Evolutionary conservation across 1,140 invertebrate genomes (phyloP), one percentile per base, ranked within the genome.

Genomic region (Paracyclopina nana): DNA sequence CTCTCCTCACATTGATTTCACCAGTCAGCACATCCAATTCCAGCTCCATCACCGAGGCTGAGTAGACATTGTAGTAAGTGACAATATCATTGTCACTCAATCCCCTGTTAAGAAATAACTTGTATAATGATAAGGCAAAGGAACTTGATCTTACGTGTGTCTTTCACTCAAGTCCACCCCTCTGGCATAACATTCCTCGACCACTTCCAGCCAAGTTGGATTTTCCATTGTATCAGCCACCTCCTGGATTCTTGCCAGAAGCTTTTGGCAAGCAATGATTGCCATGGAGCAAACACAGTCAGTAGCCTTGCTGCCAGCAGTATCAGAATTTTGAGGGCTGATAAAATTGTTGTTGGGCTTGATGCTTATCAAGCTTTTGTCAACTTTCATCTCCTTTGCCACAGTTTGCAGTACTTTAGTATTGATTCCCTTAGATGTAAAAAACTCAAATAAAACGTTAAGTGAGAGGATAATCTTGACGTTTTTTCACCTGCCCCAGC

Each of bases 401-500:
- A 29, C 56, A 12, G 43, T 40, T 52, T 52, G 28, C 12, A 51
- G 28, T 16, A 68, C 63, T 58, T 77, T 78, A 6, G 74, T 77
- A 55, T 76, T 73, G 5, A 78, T 61, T 4, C 76, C 76, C n/a
- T n/a, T n/a, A n/a, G n/a, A n/a, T n/a, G n/a, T n/a, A n/a, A n/a
- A n/a, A n/a, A n/a, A n/a, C n/a, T n/a, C n/a, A n/a, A n/a, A n/a
- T n/a, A n/a, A n/a, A n/a, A n/a, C n/a, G n/a, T n/a, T n/a, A n/a
- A n/a, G n/a, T n/a, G n/a, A n/a, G n/a, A n/a, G n/a, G n/a, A n/a
- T n/a, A n/a, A n/a, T n/a, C n/a, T n/a, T n/a, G n/a, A n/a, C n/a
- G n/a, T n/a, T n/a, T n/a, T n/a, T n/a, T n/a, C n/a, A n/a, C n/a
- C 62, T 78, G 76, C 6, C 76, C 76, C 74, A 77, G 76, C 65